These are phyloP conservation scores for Clivina fossor DNA, from an alignment of 2,888 invertebrate species.

Conservation along the genomic window DNA sequence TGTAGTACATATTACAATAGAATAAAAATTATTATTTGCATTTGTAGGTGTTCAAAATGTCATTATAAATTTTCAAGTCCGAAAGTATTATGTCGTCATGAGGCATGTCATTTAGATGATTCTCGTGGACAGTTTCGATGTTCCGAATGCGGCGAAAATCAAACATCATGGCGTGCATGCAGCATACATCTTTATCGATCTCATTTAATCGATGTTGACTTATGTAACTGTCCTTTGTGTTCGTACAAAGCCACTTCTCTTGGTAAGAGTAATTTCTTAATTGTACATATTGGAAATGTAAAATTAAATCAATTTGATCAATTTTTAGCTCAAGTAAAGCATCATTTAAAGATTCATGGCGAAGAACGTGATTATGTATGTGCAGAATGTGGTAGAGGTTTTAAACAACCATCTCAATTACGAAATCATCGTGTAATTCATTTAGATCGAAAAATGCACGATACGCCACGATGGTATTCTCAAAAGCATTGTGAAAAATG, in stretches of 20 bases:
- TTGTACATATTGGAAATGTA: too few relatives aligned
- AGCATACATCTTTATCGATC: constrained; percentile 69
- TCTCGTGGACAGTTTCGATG: constrained; percentile 56
- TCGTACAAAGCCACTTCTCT: constrained; percentile 59
- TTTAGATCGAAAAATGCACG: constrained; percentile 50
- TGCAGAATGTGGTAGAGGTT: constrained; percentile 60
- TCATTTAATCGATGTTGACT: constrained; percentile 63
- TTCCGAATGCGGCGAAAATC: constrained; percentile 56
- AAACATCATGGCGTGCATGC: constrained; percentile 65
- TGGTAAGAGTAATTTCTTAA: constrained; percentile 45
- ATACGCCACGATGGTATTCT: constrained; percentile 55
- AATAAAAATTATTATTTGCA: constrained; percentile 1
- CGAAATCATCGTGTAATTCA: constrained; percentile 62
- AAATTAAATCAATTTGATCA: constrained; percentile 22
- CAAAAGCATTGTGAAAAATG: constrained; percentile 70
- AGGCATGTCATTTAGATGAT: constrained; percentile 56
- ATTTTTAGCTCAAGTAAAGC: constrained; percentile 59
- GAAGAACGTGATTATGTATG: constrained; percentile 57
- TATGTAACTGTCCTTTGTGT: constrained; percentile 62
- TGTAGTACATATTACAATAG: not conserved
- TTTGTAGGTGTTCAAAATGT: constrained; percentile 59
- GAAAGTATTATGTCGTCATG: constrained; percentile 55
- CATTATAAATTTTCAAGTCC: constrained; percentile 57
- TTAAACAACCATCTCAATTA: constrained; percentile 64
- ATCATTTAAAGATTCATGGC: constrained; percentile 66